Evolutionary conservation across 1,140 invertebrate genomes (phyloP), one percentile per base, ranked within the genome.

Genomic region (Scaptomyza pallida): DNA sequence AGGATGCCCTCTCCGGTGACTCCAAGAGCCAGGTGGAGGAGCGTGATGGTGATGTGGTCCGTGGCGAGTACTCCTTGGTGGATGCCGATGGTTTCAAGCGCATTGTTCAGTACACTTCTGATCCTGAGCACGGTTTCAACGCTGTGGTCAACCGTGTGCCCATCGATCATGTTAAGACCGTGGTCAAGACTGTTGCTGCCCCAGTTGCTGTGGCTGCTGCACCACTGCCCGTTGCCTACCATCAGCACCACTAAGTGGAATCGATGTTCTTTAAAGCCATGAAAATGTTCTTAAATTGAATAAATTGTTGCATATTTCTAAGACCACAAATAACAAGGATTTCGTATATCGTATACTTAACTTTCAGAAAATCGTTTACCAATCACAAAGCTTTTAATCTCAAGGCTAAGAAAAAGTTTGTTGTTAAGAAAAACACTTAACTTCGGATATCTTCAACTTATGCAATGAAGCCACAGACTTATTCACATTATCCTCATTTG

Each of bases 11-110:
- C 72, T 94, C 92, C 63, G 93, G 94, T 2, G 93, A 94, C 76
- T 91, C 92, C 63, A 94, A 94, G 91, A 92, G 91, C 54, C 93
- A 94, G 80, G 91, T 93, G 64, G 93, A 94, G 91, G 92, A 91
- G 61, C 91, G 93, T 33, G 92, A 93, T 43, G 93, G 93, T 5
- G 93, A 94, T 68, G 91, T 92, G 6, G 93, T 94, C 23, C 91
- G 72, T 77, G 90, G 77, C 41, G 73, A 79, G 64, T 78, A 85
- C 89, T 77, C 91, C n/a, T 72, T 89, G 65, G 68, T 90, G 37
- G 92, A 92, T 72, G 59, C 86, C 33, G 86, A 89, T 68, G 92
- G 92, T 30, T 89, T 52, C 59, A 82, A 82, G 65, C 76, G 92
- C 35, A 83, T 76, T 16, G 92, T 92, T 0, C 88, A 92, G 52